Percentiles rank a stretch among this genome's conserved stretches.
phyloP scores from a whole-genome alignment of 2,888 invertebrate species.

The Meliscaeva auricollis region DNA sequence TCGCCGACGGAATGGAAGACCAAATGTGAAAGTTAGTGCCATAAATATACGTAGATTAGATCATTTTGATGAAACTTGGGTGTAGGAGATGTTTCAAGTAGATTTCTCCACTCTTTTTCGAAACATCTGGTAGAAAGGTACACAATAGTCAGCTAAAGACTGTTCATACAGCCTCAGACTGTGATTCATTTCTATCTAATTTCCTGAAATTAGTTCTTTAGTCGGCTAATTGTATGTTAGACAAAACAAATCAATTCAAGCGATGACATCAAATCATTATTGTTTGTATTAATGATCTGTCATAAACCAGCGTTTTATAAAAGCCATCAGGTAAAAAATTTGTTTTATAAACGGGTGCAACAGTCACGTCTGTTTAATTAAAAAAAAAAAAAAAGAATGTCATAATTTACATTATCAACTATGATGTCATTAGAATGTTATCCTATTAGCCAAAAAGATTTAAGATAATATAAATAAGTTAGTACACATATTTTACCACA shows the following conservation, averaged over 20 bases:
- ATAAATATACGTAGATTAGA: slow-evolving; percentile 16
- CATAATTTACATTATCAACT: slow-evolving; percentile 4
- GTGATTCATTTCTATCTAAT: slow-evolving; percentile 25
- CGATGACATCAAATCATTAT: slow-evolving; percentile 43
- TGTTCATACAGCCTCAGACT: background rate
- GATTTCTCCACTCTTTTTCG: background rate
- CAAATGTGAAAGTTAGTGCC: slow-evolving; percentile 24
- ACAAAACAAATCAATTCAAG: slow-evolving; percentile 6
- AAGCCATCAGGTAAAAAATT: slow-evolving; percentile 10
- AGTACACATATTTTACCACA: too few species aligned
- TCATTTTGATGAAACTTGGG: slow-evolving; percentile 9
- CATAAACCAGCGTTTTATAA: background rate
- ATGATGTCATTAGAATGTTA: slow-evolving; percentile 12
- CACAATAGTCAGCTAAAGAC: background rate
- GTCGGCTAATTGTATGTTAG: background rate
- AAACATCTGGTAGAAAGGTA: background rate
- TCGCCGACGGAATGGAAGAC: background rate
- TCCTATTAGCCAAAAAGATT: background rate
- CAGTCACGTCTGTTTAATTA: slow-evolving; percentile 30
- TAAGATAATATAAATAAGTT: background rate
- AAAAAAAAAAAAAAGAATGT: background rate
- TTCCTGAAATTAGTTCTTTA: slow-evolving; percentile 21
- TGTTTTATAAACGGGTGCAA: slow-evolving; percentile 11
- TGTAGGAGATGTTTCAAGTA: background rate
- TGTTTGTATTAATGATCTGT: slow-evolving; percentile 17